A percentile compares a stretch with the other conserved stretches of the same genome.
Conservation (phyloP, 1,140 invertebrate genomes). For the Conus ventricosus region DNA sequence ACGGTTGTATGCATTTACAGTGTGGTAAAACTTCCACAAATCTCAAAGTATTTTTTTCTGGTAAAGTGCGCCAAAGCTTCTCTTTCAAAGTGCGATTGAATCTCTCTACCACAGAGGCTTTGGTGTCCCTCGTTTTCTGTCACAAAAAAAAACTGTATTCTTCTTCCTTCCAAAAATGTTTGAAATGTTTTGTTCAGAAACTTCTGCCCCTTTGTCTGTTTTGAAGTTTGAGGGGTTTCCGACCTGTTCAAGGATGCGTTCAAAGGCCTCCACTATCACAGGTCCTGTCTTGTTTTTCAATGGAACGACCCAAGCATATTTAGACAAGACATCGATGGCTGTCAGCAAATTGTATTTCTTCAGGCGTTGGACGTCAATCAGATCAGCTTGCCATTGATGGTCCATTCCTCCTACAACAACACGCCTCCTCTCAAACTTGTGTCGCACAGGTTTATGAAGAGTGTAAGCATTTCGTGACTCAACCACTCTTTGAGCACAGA, state of each 20-base stretch:
- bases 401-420: constrained; percentile 57
- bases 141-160: constrained; percentile 28
- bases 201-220: constrained; percentile 39
- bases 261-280: constrained; percentile 52
- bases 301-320: constrained; percentile 74
- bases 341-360: constrained; percentile 72
- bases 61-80: constrained; percentile 75
- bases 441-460: constrained; percentile 38
- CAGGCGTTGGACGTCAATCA: constrained; percentile 67
- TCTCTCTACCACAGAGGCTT: constrained; percentile 75
- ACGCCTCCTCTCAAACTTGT: constrained; percentile 25
- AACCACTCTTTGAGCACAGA: constrained; percentile 34
- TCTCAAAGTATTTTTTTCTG: constrained; percentile 69
- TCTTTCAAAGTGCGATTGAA: constrained; percentile 75
- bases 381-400: constrained; percentile 72
- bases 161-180: constrained; percentile 29
- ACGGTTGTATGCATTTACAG: constrained; percentile 73
- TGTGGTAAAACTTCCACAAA: constrained; percentile 70
- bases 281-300: constrained; percentile 75
- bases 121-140: constrained; percentile 67
- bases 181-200: constrained; percentile 43
- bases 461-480: constrained; percentile 38
- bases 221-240: constrained; percentile 29
- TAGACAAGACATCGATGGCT: constrained; percentile 75
- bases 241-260: constrained; percentile 49